Evolutionary conservation across 1,140 invertebrate genomes (phyloP).

Genomic region (Caenorhabditis latens): DNA sequence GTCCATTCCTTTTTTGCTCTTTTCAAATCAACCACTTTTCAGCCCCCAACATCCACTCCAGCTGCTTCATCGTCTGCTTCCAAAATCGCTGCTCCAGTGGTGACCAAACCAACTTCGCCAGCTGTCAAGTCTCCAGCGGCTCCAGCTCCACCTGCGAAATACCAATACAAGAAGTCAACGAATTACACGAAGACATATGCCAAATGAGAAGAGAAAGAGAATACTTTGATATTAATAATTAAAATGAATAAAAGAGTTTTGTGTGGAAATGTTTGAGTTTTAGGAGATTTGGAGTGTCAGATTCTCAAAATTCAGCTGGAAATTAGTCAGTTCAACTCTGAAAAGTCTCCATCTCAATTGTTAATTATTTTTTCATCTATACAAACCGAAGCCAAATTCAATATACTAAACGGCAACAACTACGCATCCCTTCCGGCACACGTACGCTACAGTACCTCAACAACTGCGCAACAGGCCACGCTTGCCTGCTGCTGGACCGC

Average conservation of each 20-base stretch:
- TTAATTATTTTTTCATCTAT: no score
- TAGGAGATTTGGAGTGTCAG: no score
- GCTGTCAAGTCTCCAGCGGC: neutral
- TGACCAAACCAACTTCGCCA: constrained; percentile 1
- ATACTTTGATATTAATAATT: neutral
- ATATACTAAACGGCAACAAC: no score
- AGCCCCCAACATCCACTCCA: neutral
- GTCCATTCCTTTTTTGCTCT: neutral
- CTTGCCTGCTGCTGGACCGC: no score
- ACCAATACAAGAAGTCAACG: constrained; percentile 50
- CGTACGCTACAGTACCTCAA: no score
- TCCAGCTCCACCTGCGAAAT: constrained; percentile 31
- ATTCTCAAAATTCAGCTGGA: no score
- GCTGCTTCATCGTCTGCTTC: constrained; percentile 12
- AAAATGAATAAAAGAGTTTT: neutral
- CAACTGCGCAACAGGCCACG: no score
- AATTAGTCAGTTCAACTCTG: no score
- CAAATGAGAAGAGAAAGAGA: neutral
- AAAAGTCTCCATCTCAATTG: no score
- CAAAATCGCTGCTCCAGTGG: neutral
- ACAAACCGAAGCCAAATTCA: no score
- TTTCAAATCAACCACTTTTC: neutral
- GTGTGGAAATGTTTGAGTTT: no score
- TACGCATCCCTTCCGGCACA: no score
- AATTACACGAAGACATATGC: constrained; percentile 39